A percentile compares a stretch with the other conserved stretches of the same genome.
Conservation (phyloP, 1,140 invertebrate genomes). For the Drosophila teissieri region DNA sequence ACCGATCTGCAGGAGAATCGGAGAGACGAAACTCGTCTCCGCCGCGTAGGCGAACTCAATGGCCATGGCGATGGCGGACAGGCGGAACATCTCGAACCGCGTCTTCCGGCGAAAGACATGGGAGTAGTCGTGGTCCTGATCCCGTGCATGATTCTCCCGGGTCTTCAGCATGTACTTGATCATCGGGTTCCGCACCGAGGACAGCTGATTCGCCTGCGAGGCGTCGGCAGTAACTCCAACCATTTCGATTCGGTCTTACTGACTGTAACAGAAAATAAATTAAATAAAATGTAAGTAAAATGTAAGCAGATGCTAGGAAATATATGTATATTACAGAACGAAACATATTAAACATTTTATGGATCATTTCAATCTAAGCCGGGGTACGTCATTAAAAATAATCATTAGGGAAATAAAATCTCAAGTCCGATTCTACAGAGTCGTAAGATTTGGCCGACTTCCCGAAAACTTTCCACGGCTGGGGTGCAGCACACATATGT, state of each 20-base stretch:
- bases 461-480: neutral
- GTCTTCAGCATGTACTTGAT: conserved; percentile 80
- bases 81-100: conserved; percentile 88
- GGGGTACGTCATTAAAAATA: no score
- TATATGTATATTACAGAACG: neutral
- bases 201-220: conserved; percentile 56
- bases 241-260: conserved; percentile 48
- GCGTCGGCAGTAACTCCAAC: conserved; percentile 66
- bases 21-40: conserved; percentile 94
- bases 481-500: neutral
- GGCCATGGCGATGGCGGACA: conserved; percentile 93
- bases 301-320: no score
- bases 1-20: conserved; percentile 92
- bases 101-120: conserved; percentile 87
- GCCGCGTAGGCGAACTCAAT: conserved; percentile 95
- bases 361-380: no score
- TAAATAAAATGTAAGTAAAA: no score
- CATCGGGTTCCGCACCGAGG: conserved; percentile 76
- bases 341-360: no score
- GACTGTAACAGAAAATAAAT: neutral
- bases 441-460: neutral
- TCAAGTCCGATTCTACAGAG: no score
- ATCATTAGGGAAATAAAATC: no score
- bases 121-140: conserved; percentile 84
- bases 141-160: conserved; percentile 75